A percentile compares a stretch with the other conserved stretches of the same genome.
Evolutionary conservation across 2,888 invertebrate genomes (phyloP).

Genomic region (Eristalis arbustorum): DNA sequence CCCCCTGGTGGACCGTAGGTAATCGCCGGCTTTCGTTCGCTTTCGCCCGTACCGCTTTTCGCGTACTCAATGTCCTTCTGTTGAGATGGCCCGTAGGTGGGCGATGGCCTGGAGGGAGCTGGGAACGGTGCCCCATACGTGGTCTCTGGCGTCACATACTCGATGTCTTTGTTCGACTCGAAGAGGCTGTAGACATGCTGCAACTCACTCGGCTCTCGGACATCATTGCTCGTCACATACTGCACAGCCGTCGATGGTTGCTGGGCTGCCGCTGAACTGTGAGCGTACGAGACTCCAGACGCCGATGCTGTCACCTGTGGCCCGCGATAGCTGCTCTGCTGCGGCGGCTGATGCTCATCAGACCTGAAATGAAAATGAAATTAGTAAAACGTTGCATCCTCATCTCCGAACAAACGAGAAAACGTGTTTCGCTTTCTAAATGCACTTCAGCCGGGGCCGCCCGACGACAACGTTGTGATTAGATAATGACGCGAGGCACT

Average conservation of each 20-base stretch:
- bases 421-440: slow-evolving; percentile 66
- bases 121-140: slow-evolving; percentile 30
- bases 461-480: slow-evolving; percentile 46
- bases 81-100: not conserved
- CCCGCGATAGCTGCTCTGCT: slow-evolving; percentile 53
- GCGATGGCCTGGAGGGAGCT: not conserved
- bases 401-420: slow-evolving; percentile 26
- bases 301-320: slow-evolving; percentile 71
- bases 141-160: slow-evolving; percentile 28
- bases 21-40: slow-evolving; percentile 42
- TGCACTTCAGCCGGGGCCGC: slow-evolving; percentile 23
- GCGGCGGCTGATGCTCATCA: slow-evolving; percentile 68
- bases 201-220: slow-evolving; percentile 31
- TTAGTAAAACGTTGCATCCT: slow-evolving; percentile 32
- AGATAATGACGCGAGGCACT: slow-evolving; percentile 39
- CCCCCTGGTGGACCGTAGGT: slow-evolving; percentile 54
- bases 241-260: slow-evolving; percentile 51
- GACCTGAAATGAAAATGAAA: slow-evolving; percentile 57
- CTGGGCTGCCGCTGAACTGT: slow-evolving; percentile 38
- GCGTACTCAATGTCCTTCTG: slow-evolving; percentile 42
- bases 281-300: slow-evolving; percentile 69
- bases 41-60: not conserved
- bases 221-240: slow-evolving; percentile 71
- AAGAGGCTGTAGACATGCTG: slow-evolving; percentile 40
- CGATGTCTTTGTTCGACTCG: slow-evolving; percentile 39